Conservation (phyloP, 2,888 invertebrate species). For the Eupithecia inturbata region DNA sequence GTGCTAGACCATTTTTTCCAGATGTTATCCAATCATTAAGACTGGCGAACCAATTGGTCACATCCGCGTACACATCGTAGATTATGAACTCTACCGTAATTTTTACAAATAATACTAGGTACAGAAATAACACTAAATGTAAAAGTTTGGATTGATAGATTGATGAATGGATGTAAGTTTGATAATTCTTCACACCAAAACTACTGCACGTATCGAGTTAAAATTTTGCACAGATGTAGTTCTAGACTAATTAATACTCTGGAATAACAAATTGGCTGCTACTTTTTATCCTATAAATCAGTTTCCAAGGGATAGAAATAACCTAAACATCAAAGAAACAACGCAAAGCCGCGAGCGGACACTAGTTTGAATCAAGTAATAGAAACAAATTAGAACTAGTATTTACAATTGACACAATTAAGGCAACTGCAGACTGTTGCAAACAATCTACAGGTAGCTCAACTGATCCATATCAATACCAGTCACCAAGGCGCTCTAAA, state of each 20-base stretch:
- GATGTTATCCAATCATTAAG: background rate
- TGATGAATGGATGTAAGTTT: background rate
- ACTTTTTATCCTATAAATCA: background rate
- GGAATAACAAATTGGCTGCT: background rate
- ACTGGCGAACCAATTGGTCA: background rate
- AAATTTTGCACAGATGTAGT: background rate
- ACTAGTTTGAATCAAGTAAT: too few species aligned
- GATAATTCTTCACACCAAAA: background rate
- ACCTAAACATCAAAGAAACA: too few species aligned
- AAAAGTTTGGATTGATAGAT: background rate
- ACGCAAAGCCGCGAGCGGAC: background rate
- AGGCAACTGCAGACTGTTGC: too few species aligned
- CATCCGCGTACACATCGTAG: background rate
- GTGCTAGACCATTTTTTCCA: background rate
- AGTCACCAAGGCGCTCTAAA: too few species aligned
- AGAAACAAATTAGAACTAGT: too few species aligned
- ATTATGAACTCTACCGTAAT: background rate
- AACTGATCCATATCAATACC: too few species aligned
- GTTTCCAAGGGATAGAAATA: background rate
- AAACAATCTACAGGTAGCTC: too few species aligned
- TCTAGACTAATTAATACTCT: too few species aligned
- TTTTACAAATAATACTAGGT: background rate
- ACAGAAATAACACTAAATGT: background rate
- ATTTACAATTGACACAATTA: too few species aligned
- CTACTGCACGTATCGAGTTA: background rate